Conservation (phyloP, 2,797 vertebrate species). For the Xyrichtys novacula region DNA sequence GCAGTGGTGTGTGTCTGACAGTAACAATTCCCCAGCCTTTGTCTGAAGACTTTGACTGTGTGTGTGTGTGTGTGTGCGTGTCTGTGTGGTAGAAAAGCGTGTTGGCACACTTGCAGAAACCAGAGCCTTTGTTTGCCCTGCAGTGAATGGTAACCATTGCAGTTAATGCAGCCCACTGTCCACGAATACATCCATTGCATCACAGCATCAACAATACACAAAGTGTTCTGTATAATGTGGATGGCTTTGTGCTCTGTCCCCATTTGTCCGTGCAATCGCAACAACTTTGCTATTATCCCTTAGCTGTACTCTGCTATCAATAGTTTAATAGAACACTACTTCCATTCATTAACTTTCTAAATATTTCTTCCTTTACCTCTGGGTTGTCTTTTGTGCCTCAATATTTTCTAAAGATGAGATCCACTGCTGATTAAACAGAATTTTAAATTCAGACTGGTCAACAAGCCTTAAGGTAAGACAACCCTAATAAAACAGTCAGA, state of each 20-base stretch:
- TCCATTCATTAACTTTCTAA: constrained; percentile 16
- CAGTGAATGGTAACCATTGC: constrained; percentile 50
- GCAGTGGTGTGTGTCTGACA: background rate
- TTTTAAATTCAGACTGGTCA: no score
- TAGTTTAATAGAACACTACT: constrained; percentile 21
- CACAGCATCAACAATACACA: constrained; percentile 63
- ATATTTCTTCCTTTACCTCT: constrained; percentile 2
- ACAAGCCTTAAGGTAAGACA: no score
- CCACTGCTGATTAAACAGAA: no score
- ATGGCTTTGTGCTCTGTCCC: constrained; percentile 45
- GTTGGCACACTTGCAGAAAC: constrained; percentile 46
- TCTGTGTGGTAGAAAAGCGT: constrained; percentile 2
- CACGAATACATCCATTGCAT: constrained; percentile 60
- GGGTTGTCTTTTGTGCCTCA: background rate
- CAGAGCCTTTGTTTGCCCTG: constrained; percentile 61
- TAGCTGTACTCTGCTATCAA: constrained; percentile 14
- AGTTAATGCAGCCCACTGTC: constrained; percentile 62
- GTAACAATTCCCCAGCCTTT: background rate
- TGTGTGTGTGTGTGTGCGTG: background rate
- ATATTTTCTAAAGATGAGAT: background rate
- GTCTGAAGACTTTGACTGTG: constrained; percentile 1
- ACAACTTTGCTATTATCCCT: constrained; percentile 44
- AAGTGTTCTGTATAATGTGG: constrained; percentile 51
- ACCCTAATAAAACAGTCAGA: no score
- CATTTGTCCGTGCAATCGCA: constrained; percentile 29